A percentile compares a stretch with the other conserved stretches of the same genome.
phyloP scores from a whole-genome alignment of 2,113 vertebrate genomes.

The Gorsachius goisagi region DNA sequence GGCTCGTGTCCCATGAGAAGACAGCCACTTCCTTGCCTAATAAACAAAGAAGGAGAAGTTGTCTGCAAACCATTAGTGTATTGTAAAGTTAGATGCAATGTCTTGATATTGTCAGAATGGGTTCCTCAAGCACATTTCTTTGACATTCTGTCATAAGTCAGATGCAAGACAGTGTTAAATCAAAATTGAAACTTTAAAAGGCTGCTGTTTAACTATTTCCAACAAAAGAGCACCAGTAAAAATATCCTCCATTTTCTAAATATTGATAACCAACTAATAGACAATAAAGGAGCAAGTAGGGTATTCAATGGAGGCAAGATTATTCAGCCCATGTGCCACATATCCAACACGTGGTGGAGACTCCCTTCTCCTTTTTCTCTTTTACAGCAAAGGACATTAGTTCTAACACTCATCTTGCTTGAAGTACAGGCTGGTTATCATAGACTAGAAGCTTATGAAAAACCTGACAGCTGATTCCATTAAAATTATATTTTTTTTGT shows the following conservation, averaged over 20 bases:
- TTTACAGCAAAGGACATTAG: not conserved
- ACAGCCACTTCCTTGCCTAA: constrained; percentile 56
- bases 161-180: constrained; percentile 39
- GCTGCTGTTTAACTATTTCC: not conserved
- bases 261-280: not conserved
- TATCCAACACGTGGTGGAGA: not conserved
- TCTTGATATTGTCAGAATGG: constrained; percentile 50
- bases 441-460: not conserved
- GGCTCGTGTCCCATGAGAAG: constrained; percentile 52
- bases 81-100: constrained; percentile 49
- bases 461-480: not conserved
- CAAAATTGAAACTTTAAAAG: constrained; percentile 37
- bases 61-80: constrained; percentile 59
- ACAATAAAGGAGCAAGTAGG: not conserved
- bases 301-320: not conserved
- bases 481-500: not conserved
- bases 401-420: not conserved
- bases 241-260: not conserved
- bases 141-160: constrained; percentile 55
- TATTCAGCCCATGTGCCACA: not conserved
- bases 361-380: not conserved
- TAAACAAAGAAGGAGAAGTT: constrained; percentile 60
- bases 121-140: constrained; percentile 47
- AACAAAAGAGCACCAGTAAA: not conserved
- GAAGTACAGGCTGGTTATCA: not conserved